phyloP scores from a whole-genome alignment of 1,140 invertebrate genomes.

The Phenacoccus solenopsis region DNA sequence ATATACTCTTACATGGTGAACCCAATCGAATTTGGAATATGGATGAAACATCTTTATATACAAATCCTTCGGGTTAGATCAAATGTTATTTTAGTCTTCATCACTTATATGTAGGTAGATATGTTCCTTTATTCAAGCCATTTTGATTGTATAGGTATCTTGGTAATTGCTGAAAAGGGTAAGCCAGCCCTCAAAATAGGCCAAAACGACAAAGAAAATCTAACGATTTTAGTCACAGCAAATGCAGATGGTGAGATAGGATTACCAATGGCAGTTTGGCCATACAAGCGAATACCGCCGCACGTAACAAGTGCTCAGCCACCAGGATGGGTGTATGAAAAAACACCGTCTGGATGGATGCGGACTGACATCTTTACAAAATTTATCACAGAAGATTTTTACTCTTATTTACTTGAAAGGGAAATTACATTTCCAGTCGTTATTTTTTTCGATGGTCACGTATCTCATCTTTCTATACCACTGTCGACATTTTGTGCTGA shows the following conservation, averaged over 20 bases:
- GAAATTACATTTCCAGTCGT: background rate
- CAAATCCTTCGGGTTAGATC: slow-evolving; percentile 7
- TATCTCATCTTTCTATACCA: background rate
- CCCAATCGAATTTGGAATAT: slow-evolving; percentile 24
- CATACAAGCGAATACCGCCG: background rate
- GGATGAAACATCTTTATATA: slow-evolving; percentile 21
- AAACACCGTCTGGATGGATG: background rate
- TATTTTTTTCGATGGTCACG: background rate
- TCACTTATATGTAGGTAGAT: no score
- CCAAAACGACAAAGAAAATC: background rate
- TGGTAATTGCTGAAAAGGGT: background rate
- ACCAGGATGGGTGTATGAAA: background rate
- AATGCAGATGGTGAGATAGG: background rate
- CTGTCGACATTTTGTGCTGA: background rate
- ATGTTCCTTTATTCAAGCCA: no score
- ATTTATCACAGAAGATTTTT: background rate
- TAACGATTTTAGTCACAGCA: background rate
- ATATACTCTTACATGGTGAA: slow-evolving; percentile 16
- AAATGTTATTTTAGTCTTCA: no score
- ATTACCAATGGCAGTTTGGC: background rate
- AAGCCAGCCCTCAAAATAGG: background rate
- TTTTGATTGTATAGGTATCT: no score
- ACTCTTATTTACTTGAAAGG: background rate
- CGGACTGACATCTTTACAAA: background rate
- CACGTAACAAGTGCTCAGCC: background rate